Base-by-base conservation (phyloP, 2,113 vertebrate genomes). In the Lynx canadensis region DNA sequence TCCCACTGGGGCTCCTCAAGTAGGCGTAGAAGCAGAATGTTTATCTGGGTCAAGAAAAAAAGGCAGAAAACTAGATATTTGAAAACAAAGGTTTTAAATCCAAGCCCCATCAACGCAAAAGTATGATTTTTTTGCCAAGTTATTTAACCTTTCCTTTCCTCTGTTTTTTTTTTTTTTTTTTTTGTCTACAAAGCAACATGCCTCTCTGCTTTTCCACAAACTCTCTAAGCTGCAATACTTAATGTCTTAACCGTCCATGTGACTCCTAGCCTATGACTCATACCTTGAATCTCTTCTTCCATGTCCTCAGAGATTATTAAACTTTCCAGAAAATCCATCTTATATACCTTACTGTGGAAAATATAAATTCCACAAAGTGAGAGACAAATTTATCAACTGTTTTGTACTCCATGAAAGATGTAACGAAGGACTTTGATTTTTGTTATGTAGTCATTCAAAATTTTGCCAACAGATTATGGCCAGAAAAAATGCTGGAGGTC, bases 31-130 rank as follows among this genome's bases (percentile, higher is more conserved):
- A 84, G 27, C 27, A 92, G 12, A 25, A 83, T 50, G 31, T 63
- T 74, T 85, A 68, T 73, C 23, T 83, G n/a, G 52, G 68, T 69
- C 65, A 92, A 50, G 68, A 83, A 63, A 12, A 91, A 96, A 86
- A 89, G 38, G n/a, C 18, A 78, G 31, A 33, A 73, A 86, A 50
- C 31, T 13, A 57, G 16, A 94, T 89, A 85, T 41, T 38, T 93
- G 27, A 79, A 83, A 95, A 83, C 63, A 68, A 89, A 94, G 5
- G 63, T 82, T 96, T 97, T 83, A 69, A 89, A 82, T 76, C 63
- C 18, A 76, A 94, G 23, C 27, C 41, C 38, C 33, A 63, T 60
- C 63, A 78, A 94, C 7, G 18, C 57, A 36, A 85, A 93, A 38
- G 3, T 79, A 76, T 78, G 36, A 29, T 68, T 57, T 82, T 78